phyloP scores from a whole-genome alignment of 37 sponge, comb jelly and placozoan species.

The Crambe crambe region DNA sequence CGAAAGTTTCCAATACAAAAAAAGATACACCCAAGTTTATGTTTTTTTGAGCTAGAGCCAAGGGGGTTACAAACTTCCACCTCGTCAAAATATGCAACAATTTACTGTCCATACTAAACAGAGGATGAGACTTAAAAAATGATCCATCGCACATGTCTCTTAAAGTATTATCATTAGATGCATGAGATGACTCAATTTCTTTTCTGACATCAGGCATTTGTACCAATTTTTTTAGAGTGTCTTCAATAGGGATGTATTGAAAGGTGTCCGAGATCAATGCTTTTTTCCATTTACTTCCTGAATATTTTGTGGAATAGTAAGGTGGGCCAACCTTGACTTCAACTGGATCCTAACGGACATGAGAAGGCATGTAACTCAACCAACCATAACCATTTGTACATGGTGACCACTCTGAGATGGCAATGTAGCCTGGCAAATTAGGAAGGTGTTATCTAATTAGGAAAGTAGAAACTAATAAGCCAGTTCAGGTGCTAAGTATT shows the following conservation, averaged over 20 bases:
- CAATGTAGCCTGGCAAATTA: background rate
- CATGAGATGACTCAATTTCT: background rate
- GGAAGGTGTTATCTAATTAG: background rate
- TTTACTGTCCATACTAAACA: background rate
- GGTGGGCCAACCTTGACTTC: constrained; percentile 12
- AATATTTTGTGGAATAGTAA: background rate
- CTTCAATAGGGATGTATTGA: constrained; percentile 4
- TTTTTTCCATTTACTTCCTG: constrained; percentile 6
- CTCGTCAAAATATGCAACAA: constrained; percentile 31
- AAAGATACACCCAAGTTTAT: constrained; percentile 13
- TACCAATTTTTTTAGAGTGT: background rate
- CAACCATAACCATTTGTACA: too few species aligned
- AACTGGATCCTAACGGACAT: constrained; percentile 9
- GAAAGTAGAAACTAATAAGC: background rate
- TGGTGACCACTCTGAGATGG: background rate
- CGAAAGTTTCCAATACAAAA: constrained; percentile 8
- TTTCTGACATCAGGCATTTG: background rate
- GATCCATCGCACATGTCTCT: constrained; percentile 29
- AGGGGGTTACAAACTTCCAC: constrained; percentile 25
- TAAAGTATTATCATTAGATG: constrained; percentile 1
- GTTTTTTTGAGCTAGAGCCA: background rate
- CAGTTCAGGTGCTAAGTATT: background rate
- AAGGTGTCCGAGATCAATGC: background rate
- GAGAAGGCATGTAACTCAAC: background rate
- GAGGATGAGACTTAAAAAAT: background rate